Percentiles rank a stretch among this genome's conserved stretches.
Evolutionary conservation across 2,797 vertebrate species (phyloP).

Genomic region (Sebastes nivosus): DNA sequence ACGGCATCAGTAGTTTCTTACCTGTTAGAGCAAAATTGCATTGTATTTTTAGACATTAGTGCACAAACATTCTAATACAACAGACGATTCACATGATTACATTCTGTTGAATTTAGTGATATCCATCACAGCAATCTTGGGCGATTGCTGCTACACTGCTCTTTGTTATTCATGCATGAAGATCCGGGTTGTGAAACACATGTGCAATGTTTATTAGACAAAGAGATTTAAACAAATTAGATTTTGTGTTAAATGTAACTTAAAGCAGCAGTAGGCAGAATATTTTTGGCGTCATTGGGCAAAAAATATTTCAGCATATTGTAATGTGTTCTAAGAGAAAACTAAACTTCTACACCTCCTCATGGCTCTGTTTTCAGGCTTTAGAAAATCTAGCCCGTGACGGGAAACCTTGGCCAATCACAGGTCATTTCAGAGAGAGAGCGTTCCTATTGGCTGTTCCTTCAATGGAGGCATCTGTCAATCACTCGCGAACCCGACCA

Average conservation of each 20-base stretch:
- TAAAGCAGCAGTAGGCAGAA: neutral
- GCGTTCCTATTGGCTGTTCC: too few species aligned
- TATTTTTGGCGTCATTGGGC: too few species aligned
- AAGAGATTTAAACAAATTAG: neutral
- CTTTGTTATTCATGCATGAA: slow-evolving; percentile 23
- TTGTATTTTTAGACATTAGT: slow-evolving; percentile 35
- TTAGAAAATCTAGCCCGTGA: too few species aligned
- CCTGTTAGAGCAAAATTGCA: slow-evolving; percentile 9
- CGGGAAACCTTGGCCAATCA: too few species aligned
- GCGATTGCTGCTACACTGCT: slow-evolving; percentile 3
- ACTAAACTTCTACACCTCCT: too few species aligned
- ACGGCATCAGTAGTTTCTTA: slow-evolving; percentile 17
- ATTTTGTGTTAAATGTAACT: neutral
- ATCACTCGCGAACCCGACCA: too few species aligned
- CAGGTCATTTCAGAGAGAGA: too few species aligned
- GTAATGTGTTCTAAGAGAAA: too few species aligned
- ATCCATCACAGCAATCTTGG: slow-evolving; percentile 2
- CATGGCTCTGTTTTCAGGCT: too few species aligned
- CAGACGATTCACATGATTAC: slow-evolving; percentile 38
- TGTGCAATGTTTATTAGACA: neutral
- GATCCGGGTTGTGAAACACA: neutral
- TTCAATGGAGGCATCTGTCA: too few species aligned
- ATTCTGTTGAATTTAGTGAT: neutral
- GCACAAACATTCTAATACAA: slow-evolving; percentile 24
- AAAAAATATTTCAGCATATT: too few species aligned